phyloP scores from a whole-genome alignment of 2,888 invertebrate species.

The Athrips mouffetella region DNA sequence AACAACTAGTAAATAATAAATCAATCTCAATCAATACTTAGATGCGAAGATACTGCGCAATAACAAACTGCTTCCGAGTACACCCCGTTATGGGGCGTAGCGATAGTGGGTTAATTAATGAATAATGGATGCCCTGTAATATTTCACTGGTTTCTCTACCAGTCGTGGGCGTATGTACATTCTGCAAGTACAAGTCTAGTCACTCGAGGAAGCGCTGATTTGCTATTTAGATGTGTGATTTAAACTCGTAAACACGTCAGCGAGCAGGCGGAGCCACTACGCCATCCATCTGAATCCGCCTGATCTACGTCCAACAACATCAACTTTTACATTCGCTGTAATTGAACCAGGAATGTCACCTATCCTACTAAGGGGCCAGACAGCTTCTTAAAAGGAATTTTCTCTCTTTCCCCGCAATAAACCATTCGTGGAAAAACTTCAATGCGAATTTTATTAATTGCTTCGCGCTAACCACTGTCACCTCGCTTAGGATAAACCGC shows the following conservation, averaged over 20 bases:
- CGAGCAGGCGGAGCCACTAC: slow-evolving; percentile 23
- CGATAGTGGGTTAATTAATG: slow-evolving; percentile 64
- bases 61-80: slow-evolving; percentile 32
- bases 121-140: slow-evolving; percentile 64
- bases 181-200: slow-evolving; percentile 31
- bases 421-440: slow-evolving; percentile 51
- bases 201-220: slow-evolving; percentile 37
- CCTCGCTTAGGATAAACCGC: slow-evolving; percentile 30
- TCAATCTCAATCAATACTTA: slow-evolving; percentile 27
- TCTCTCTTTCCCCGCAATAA: slow-evolving; percentile 50
- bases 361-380: slow-evolving; percentile 33
- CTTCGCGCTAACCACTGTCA: slow-evolving; percentile 31
- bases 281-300: slow-evolving; percentile 21
- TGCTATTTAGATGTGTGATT: slow-evolving; percentile 33
- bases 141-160: slow-evolving; percentile 55
- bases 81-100: slow-evolving; percentile 50
- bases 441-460: slow-evolving; percentile 63
- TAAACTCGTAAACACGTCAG: slow-evolving; percentile 25
- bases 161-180: slow-evolving; percentile 3
- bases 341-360: slow-evolving; percentile 42
- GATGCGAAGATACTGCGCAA: slow-evolving; percentile 25
- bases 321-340: slow-evolving; percentile 50
- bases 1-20: slow-evolving; percentile 5
- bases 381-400: slow-evolving; percentile 45
- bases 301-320: slow-evolving; percentile 29